phyloP scores from a whole-genome alignment of 2,113 vertebrate species.

The Hippocampus zosterae region DNA sequence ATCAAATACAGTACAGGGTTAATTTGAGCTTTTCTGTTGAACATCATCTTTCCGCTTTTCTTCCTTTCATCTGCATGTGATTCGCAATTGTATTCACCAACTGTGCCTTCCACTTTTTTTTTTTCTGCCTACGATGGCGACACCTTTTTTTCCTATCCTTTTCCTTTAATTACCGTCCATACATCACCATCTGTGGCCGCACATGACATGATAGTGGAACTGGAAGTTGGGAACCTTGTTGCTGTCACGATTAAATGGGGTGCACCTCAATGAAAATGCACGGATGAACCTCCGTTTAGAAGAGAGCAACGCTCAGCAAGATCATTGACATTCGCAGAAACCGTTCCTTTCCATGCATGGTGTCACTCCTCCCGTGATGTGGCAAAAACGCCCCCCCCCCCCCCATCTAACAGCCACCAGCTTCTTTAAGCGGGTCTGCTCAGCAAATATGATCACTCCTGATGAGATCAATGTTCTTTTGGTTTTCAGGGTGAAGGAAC shows the following conservation, averaged over 20 bases:
- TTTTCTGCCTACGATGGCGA: not conserved
- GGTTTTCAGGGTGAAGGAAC: constrained; percentile 87
- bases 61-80: constrained; percentile 28
- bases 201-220: not conserved
- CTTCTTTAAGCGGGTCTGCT: not conserved
- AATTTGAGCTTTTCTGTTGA: not conserved
- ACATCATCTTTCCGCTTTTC: constrained; percentile 10
- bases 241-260: not conserved
- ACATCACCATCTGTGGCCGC: not conserved
- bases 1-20: too few species aligned
- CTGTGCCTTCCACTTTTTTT: constrained; percentile 5
- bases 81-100: not conserved
- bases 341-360: constrained; percentile 35
- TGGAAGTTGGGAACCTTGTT: not conserved
- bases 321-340: not conserved
- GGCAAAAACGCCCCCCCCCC: not conserved
- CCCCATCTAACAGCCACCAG: not conserved
- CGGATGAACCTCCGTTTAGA: not conserved
- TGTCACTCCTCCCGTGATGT: constrained; percentile 23
- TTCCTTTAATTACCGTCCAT: not conserved
- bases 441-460: not conserved
- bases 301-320: not conserved
- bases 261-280: not conserved
- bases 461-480: not conserved
- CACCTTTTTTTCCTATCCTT: constrained; percentile 1